Base-by-base conservation (phyloP, 1,140 invertebrate genomes). In the Danaus plexippus region DNA sequence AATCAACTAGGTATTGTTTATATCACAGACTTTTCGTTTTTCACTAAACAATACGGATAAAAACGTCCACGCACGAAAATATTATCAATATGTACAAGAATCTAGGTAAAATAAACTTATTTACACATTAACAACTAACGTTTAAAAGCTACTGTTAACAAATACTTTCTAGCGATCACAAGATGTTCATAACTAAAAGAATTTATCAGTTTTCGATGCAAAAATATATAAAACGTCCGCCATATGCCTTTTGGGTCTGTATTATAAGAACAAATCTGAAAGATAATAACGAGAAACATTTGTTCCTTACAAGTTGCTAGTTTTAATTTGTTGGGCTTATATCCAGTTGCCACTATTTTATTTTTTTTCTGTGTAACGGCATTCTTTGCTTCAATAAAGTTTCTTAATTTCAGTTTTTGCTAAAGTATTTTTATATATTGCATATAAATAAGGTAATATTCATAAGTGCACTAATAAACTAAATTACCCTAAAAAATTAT, bases 1-100 rank as follows among this genome's bases (percentile, higher is more conserved):
- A 85, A 86, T 85, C 74, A 80, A 74, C 79, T 86, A 87, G 67
- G 73, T 86, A 84, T 82, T 87, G 84, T 88, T 88, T 88, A 88
- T 88, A 88, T 88, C 86, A 88, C 86, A 88, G 86, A 87, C 85
- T 86, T 86, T 85, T 87, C 84, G 84, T 88, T 88, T 87, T 86
- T 84, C 79, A 84, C 68, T 67, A 75, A 69, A 87, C 82, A 86
- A 87, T 86, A 84, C 77, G 81, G 76, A 86, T 84, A 75, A 87
- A 87, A 86, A 87, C 84, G 83, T 85, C 83, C 85, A 88, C 83
- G 82, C 82, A 80, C 75, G 73, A 82, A 82, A 83, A 86, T 85
- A 86, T 73, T 86, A 84, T 79, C 80, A 81, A 85, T 85, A 85
- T 78, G 77, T 85, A 81, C 77, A 85, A 72, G 73, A 80, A 69